Evolutionary conservation across 2,797 vertebrate genomes (phyloP).

Genomic region (Cyclopterus lumpus): DNA sequence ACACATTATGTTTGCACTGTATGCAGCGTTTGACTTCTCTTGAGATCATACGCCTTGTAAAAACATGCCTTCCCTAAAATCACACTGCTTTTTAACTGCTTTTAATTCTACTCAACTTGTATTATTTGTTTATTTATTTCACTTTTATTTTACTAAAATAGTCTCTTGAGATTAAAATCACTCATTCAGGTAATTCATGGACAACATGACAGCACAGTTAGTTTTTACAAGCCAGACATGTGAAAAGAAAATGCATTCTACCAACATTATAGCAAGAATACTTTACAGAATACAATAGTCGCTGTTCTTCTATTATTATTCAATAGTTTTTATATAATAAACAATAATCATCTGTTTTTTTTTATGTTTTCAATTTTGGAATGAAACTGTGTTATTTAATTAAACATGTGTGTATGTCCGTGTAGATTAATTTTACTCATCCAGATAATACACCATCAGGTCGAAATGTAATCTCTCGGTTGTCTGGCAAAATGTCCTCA

Average conservation of each 20-base stretch:
- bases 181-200: neutral
- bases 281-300: neutral
- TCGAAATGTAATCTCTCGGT: slow-evolving; percentile 21
- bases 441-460: slow-evolving; percentile 16
- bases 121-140: slow-evolving; percentile 15
- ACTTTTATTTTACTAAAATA: neutral
- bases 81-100: too few relatives aligned
- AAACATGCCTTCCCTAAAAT: slow-evolving; percentile 34
- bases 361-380: neutral
- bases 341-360: neutral
- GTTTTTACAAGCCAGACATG: neutral
- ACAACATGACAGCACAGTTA: slow-evolving; percentile 13
- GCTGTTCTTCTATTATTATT: neutral
- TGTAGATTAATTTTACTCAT: slow-evolving; percentile 20
- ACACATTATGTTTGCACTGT: slow-evolving; percentile 24
- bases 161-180: slow-evolving; percentile 1
- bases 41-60: slow-evolving; percentile 21
- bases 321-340: neutral
- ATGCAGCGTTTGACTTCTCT: slow-evolving; percentile 14
- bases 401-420: neutral
- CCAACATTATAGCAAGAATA: neutral
- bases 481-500: slow-evolving; percentile 18
- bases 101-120: slow-evolving; percentile 28
- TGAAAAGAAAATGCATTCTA: neutral
- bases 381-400: neutral